Base-by-base conservation (phyloP, 2,888 invertebrate genomes). In the Lasioglossum figueresi region DNA sequence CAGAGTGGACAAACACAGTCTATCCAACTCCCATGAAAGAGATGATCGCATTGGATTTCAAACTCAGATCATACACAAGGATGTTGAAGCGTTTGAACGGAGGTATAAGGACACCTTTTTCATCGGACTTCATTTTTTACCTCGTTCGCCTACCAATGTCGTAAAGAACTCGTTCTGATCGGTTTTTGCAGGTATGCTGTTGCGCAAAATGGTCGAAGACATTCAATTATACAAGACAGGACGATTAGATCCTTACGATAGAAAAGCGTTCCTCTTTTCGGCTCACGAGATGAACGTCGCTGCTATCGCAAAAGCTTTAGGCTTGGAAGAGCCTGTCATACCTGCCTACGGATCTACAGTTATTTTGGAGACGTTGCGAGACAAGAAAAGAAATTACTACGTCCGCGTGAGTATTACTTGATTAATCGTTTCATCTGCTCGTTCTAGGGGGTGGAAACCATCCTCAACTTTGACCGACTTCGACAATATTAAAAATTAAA, bases 1-100 rank as follows among this genome's bases (percentile, higher is more conserved):
- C 96, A 10, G 90, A 91, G 14, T 96, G 96, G 96, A 95, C 95
- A 0, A 84, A 91, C 40, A 88, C 89, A 31, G 94, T 95, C 0
- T 95, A 93, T 84, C 95, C 95, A 0, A 91, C 92, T 66, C 92
- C 93, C 12, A 93, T 96, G 94, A 88, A 91, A 59, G 93, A 94
- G 23, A 91, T 95, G 2, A 91, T 95, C n/a, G 93, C 93, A 23
- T 90, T 95, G 66, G 95, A 95, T 88, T 96, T 96, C 82, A 91
- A 93, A 82, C 84, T 95, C 0, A 91, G 93, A 45, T 95, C 95
- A 0, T 94, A 93, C 76, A 95, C 94, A 12, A 91, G 88, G 31
- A 89, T 93, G 68, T 91, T 95, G 91, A 94, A 93, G 82, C 93
- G 95, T 78, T 88, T 95, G 27, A 95, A 95, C 87, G 95, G 95